Conservation (phyloP, 1,140 invertebrate species). For the Cyclina sinensis region DNA sequence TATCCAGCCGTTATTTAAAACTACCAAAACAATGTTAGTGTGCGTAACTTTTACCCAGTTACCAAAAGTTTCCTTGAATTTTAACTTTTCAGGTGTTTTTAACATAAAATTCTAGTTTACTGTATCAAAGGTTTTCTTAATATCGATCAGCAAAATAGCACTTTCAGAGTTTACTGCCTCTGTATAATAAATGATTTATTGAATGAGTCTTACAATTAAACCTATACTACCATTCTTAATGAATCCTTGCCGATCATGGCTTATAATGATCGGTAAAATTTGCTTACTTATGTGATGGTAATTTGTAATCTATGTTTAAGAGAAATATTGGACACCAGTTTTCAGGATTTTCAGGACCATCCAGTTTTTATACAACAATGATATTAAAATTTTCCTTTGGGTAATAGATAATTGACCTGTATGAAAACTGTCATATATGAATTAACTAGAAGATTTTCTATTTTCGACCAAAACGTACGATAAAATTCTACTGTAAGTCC, state of each 20-base stretch:
- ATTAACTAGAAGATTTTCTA: not conserved
- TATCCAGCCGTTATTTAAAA: too few relatives aligned
- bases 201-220: constrained; percentile 37
- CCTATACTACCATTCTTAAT: constrained; percentile 22
- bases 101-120: too few relatives aligned
- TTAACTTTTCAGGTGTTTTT: too few relatives aligned
- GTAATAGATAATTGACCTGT: not conserved
- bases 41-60: too few relatives aligned
- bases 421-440: not conserved
- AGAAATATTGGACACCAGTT: not conserved
- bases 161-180: too few relatives aligned
- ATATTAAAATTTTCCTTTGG: not conserved
- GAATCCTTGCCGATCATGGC: constrained; percentile 32
- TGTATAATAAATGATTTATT: not conserved
- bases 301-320: not conserved
- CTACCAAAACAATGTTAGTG: too few relatives aligned
- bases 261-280: not conserved
- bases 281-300: not conserved
- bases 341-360: not conserved
- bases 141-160: too few relatives aligned
- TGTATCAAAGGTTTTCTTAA: too few relatives aligned
- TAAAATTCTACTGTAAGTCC: not conserved
- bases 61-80: too few relatives aligned
- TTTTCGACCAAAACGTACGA: not conserved
- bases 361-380: constrained; percentile 6